Evolutionary conservation across 2,113 vertebrate genomes (phyloP).

Genomic region (Syrrhaptes paradoxus): DNA sequence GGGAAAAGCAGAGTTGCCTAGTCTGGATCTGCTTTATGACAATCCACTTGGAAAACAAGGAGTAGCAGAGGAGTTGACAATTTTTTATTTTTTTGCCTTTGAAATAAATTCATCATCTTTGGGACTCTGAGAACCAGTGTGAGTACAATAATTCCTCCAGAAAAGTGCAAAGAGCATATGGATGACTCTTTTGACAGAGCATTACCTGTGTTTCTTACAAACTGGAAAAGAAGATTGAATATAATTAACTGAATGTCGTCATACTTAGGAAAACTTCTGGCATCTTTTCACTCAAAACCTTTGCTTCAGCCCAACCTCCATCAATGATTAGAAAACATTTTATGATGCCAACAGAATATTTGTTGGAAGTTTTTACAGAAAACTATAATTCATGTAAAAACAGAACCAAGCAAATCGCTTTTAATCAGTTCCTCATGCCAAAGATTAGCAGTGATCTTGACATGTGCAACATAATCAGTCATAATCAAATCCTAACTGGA

Average conservation of each 20-base stretch:
- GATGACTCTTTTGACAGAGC: background rate
- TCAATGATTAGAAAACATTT: conserved; percentile 1
- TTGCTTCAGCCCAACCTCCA: background rate
- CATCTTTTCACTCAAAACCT: background rate
- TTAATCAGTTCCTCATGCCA: conserved; percentile 75
- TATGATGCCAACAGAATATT: conserved; percentile 19
- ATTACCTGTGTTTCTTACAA: background rate
- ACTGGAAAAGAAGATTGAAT: background rate
- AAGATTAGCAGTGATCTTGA: conserved; percentile 70
- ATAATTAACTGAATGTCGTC: background rate
- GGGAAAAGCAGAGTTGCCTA: background rate
- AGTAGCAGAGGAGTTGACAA: background rate
- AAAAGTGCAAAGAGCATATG: background rate
- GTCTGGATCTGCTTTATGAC: background rate
- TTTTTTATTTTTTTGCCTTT: background rate
- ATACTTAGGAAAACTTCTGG: background rate
- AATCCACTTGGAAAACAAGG: background rate
- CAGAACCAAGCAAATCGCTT: background rate
- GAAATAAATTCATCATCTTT: background rate
- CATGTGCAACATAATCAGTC: conserved; percentile 51
- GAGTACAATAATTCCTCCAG: background rate
- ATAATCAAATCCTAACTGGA: conserved; percentile 42
- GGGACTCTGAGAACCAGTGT: background rate
- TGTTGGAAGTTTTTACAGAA: conserved; percentile 31
- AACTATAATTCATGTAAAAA: conserved; percentile 34